Evolutionary conservation across 2,888 invertebrate genomes (phyloP).

Genomic region (Falcaria lacertinaria): DNA sequence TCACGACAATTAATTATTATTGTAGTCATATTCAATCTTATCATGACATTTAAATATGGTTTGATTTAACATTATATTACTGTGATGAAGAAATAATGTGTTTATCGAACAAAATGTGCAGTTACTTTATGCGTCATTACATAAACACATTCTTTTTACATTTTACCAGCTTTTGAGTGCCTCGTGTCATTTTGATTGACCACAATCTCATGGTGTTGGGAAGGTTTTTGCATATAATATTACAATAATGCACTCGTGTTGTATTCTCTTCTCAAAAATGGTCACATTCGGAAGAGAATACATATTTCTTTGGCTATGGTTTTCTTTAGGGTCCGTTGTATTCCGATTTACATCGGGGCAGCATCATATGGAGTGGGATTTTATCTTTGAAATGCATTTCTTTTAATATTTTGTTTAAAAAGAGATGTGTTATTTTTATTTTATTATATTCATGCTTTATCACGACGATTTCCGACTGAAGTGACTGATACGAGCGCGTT

Average conservation of each 20-base stretch:
- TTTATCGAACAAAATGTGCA: background rate
- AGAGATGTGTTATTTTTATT: background rate
- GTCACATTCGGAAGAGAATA: background rate
- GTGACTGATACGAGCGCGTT: background rate
- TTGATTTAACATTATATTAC: background rate
- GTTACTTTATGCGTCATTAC: background rate
- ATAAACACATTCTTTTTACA: background rate
- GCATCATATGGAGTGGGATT: background rate
- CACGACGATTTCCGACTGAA: background rate
- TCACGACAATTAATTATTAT: no score
- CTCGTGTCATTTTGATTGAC: background rate
- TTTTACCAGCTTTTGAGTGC: background rate
- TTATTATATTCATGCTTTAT: background rate
- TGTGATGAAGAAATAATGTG: background rate
- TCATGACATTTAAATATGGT: background rate
- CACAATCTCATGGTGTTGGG: background rate
- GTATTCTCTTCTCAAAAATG: no score
- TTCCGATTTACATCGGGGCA: background rate
- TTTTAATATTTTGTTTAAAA: background rate
- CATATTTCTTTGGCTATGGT: background rate
- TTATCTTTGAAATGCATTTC: background rate
- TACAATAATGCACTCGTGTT: no score
- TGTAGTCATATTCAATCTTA: no score
- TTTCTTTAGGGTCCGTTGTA: background rate
- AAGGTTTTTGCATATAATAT: background rate